phyloP scores from a whole-genome alignment of 2,113 vertebrate species.

The Proteles cristata region DNA sequence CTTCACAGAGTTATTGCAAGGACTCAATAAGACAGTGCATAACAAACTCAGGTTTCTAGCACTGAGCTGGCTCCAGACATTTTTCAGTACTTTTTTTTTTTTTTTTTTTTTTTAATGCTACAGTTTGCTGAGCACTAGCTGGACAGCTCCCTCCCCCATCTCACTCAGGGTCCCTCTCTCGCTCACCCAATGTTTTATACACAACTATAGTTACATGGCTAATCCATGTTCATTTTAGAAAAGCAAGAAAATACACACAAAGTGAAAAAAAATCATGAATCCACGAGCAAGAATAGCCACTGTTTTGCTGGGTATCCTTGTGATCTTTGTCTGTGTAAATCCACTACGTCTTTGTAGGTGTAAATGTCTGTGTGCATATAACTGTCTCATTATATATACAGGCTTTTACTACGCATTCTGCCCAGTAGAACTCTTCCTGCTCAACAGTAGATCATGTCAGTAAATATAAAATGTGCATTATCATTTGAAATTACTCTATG shows the following conservation, averaged over 20 bases:
- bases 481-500: constrained; percentile 6
- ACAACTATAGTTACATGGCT: neutral
- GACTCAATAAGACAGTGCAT: neutral
- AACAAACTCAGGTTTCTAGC: neutral
- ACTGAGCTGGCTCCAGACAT: neutral
- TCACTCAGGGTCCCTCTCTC: neutral
- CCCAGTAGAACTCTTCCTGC: neutral
- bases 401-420: neutral
- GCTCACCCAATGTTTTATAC: neutral
- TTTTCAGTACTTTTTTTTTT: neutral
- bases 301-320: neutral
- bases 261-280: constrained; percentile 34
- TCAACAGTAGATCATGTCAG: neutral
- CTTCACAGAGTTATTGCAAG: neutral
- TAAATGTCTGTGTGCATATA: neutral
- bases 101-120: too few species aligned
- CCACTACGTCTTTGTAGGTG: neutral
- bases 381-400: neutral
- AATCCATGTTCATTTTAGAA: constrained; percentile 8
- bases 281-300: neutral
- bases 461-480: neutral
- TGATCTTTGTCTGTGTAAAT: neutral
- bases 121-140: neutral
- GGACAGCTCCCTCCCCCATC: neutral
- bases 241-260: constrained; percentile 18